Base-by-base conservation (phyloP, 2,888 invertebrate genomes). In the Xestia xanthographa region DNA sequence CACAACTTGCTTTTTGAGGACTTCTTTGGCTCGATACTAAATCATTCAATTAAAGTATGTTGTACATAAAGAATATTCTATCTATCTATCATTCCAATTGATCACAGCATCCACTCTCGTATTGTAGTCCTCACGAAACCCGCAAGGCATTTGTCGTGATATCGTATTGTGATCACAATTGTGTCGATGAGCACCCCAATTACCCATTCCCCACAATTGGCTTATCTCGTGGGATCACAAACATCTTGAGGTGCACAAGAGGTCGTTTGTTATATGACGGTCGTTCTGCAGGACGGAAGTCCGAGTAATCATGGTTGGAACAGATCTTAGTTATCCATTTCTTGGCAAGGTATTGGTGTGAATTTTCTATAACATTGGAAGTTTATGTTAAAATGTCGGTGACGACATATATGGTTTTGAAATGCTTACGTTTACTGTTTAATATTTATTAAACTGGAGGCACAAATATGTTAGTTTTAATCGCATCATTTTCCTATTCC, bases 141-240 rank as follows among this genome's bases (percentile, higher is more conserved):
- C 68, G 68, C 53, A 66, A 73, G 63, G 66, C 75, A 70, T 86
- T 72, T 79, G 68, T 74, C 79, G 68, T 75, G 69, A 68, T 83
- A 83, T 79, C 72, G 65, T 50, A 77, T 74, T 77, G 82, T 75
- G 73, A 85, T 78, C 79, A 58, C 66, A 75, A 79, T 83, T 66
- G 79, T 73, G 79, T 75, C 76, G 75, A 79, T 86, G 86, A 73
- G 26, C 65, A 70, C 56, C 65, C 71, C 79, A 86, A 84, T 84
- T 84, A 79, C 60, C 79, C 60, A 77, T 68, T 83, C 66, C 56
- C 38, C 75, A 67, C 77, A 76, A 79, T 72, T 78, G 75, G 72
- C 48, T 72, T 72, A 82, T 71, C 74, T 72, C 66, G 77, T 75
- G 70, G 38, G 75, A 80, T 85, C 72, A 34, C 71, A 66, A 56